Conservation (phyloP, 2,888 invertebrate species). For the Dynastes maya region DNA sequence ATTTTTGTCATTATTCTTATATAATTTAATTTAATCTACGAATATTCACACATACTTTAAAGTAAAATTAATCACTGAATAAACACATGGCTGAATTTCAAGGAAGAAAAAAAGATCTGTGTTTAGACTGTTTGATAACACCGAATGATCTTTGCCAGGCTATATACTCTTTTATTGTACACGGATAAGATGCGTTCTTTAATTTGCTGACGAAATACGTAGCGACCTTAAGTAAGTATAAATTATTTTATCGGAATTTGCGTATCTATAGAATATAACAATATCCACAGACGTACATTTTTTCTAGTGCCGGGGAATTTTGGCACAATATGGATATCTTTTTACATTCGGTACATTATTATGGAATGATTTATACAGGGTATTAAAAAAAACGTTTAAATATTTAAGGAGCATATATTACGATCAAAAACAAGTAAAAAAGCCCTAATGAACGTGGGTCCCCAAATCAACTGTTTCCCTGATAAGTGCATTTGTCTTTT, state of each 20-base stretch:
- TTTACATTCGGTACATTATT: too few relatives aligned
- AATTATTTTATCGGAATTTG: background rate
- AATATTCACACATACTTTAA: background rate
- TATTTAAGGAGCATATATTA: too few relatives aligned
- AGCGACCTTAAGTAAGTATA: background rate
- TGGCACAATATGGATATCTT: too few relatives aligned
- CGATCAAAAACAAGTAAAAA: too few relatives aligned
- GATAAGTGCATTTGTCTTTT: too few relatives aligned
- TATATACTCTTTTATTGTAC: background rate
- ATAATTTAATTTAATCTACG: background rate
- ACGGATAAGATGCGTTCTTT: background rate
- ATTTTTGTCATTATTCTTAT: background rate
- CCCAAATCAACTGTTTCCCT: too few relatives aligned
- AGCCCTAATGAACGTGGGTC: too few relatives aligned
- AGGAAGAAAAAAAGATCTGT: slow-evolving; percentile 8
- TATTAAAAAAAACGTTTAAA: too few relatives aligned
- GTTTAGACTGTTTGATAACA: slow-evolving; percentile 43
- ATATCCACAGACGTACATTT: too few relatives aligned
- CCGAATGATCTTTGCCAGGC: slow-evolving; percentile 20
- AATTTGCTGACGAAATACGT: background rate
- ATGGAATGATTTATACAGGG: too few relatives aligned
- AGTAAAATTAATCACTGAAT: slow-evolving; percentile 2
- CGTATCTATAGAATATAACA: too few relatives aligned
- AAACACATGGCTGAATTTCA: background rate
- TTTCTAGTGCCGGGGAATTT: too few relatives aligned